Evolutionary conservation across 2,113 vertebrate genomes (phyloP).

Genomic region (Stegostoma tigrinum): DNA sequence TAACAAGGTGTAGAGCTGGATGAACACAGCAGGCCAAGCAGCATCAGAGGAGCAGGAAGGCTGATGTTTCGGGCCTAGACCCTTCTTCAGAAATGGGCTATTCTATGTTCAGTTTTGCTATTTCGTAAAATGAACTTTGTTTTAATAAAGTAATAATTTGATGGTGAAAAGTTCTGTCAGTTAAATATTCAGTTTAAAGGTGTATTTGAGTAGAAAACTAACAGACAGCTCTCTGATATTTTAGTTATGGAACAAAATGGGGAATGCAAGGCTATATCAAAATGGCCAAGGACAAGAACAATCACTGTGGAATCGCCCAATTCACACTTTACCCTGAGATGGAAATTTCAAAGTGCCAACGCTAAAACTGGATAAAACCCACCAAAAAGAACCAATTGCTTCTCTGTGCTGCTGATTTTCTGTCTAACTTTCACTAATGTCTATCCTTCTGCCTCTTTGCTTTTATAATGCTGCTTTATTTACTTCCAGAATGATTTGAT

Average conservation of each 20-base stretch:
- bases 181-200: too few relatives aligned
- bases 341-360: conserved; percentile 15
- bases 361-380: neutral
- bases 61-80: too few relatives aligned
- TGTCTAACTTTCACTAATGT: neutral
- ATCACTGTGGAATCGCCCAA: conserved; percentile 45
- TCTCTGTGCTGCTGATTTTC: neutral
- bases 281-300: conserved; percentile 35
- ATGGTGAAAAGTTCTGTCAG: conserved; percentile 16
- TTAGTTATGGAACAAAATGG: conserved; percentile 44
- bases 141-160: conserved; percentile 50
- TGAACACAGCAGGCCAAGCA: too few relatives aligned
- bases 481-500: too few relatives aligned
- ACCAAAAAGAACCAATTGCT: neutral
- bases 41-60: too few relatives aligned
- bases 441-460: neutral
- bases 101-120: too few relatives aligned
- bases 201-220: too few relatives aligned
- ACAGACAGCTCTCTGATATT: neutral
- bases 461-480: too few relatives aligned
- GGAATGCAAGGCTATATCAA: conserved; percentile 43
- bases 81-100: too few relatives aligned
- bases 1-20: too few relatives aligned
- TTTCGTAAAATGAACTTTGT: neutral
- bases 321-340: conserved; percentile 40